phyloP scores from a whole-genome alignment of 2,888 invertebrate genomes.

The Colostygia pectinataria region DNA sequence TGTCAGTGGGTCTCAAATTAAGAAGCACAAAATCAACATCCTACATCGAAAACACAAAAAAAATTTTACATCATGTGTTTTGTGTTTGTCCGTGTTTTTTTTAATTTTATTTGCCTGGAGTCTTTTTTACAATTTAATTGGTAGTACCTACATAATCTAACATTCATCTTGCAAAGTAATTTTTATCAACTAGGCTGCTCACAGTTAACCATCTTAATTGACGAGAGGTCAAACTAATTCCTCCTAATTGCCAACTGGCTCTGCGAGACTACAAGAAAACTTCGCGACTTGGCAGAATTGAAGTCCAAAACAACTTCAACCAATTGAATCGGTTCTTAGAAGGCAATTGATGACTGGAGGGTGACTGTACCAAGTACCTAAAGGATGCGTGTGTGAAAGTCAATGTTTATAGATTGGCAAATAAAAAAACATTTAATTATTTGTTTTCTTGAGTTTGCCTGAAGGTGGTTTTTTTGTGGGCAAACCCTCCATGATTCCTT shows the following conservation, averaged over 20 bases:
- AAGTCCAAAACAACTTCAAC: constrained; percentile 11
- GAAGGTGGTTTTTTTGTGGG: too few species aligned
- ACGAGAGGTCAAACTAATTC: constrained; percentile 76
- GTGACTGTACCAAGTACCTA: not conserved
- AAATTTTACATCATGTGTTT: too few species aligned
- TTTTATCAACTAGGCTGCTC: constrained; percentile 26
- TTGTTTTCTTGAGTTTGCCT: too few species aligned
- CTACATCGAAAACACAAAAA: too few species aligned
- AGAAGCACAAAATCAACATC: too few species aligned
- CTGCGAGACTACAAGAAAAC: constrained; percentile 39
- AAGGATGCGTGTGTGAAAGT: not conserved
- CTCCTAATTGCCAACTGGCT: constrained; percentile 61
- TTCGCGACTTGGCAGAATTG: constrained; percentile 40
- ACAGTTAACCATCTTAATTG: constrained; percentile 60
- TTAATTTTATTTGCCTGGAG: constrained; percentile 9
- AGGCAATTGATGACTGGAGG: constrained; percentile 10
- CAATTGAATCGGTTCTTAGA: constrained; percentile 13
- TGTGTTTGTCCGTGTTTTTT: too few species aligned
- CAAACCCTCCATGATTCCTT: too few species aligned
- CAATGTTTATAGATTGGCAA: too few species aligned
- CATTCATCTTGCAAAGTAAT: constrained; percentile 16
- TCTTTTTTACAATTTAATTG: not conserved
- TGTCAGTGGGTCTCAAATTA: too few species aligned
- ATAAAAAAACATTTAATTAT: too few species aligned
- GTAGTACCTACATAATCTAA: not conserved